These are phyloP conservation scores for Mola mola DNA, from an alignment of 2,113 vertebrate genomes.

Conservation along the genomic window DNA sequence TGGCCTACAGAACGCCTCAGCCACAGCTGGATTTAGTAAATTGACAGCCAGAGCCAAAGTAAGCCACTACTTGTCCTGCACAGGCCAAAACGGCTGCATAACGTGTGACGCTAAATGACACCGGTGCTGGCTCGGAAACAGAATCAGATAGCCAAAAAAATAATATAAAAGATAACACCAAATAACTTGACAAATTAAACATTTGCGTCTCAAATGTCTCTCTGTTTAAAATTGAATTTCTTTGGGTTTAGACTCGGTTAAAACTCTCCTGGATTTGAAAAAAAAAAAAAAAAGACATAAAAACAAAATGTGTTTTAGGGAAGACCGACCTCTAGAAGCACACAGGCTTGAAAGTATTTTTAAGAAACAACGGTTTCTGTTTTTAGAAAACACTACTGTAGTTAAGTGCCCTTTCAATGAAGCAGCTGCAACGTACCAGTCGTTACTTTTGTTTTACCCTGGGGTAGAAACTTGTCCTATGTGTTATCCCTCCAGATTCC, in stretches of 20 bases:
- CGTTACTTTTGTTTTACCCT: conserved; percentile 37
- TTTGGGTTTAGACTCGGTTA: no score
- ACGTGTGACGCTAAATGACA: no score
- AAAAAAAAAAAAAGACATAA: no score
- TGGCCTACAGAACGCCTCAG: no score
- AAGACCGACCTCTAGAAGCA: background rate
- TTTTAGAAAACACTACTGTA: conserved; percentile 19
- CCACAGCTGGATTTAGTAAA: conserved; percentile 23
- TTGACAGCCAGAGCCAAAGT: conserved; percentile 18
- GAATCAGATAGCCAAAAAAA: no score
- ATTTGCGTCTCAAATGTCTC: no score
- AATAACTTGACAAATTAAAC: no score
- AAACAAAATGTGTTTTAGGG: no score
- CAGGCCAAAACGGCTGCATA: background rate
- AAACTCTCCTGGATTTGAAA: no score
- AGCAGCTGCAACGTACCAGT: conserved; percentile 1
- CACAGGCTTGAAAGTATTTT: background rate
- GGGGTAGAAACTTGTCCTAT: conserved; percentile 50
- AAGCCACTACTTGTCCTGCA: background rate
- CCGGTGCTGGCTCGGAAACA: no score
- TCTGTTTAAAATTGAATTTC: background rate
- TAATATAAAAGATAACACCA: no score
- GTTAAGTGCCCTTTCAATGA: conserved; percentile 21
- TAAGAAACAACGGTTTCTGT: conserved; percentile 1
- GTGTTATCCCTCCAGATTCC: conserved; percentile 48